Evolutionary conservation across 2,888 invertebrate genomes (phyloP).

Genomic region (Ischnus inquisitorius): DNA sequence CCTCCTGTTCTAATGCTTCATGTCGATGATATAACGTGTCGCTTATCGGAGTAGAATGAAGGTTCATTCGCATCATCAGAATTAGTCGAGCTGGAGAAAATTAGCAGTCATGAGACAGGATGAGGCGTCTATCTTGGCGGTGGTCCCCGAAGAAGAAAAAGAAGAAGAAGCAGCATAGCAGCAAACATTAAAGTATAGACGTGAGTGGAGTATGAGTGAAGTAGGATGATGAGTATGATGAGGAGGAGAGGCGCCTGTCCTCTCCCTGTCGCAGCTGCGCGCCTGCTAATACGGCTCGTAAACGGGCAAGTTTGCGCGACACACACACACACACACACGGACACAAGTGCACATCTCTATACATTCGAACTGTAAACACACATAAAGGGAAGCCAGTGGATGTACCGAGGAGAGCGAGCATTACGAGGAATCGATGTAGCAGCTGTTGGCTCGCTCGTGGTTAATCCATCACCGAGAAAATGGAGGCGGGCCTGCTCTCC

Average conservation of each 20-base stretch:
- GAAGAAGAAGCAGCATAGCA: constrained; percentile 20
- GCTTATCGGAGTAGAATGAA: background rate
- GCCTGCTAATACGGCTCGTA: constrained; percentile 48
- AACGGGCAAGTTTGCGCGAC: constrained; percentile 39
- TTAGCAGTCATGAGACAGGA: constrained; percentile 48
- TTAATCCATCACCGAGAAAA: constrained; percentile 68
- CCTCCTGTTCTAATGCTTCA: too few relatives aligned
- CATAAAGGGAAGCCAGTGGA: constrained; percentile 20
- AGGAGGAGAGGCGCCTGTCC: constrained; percentile 37
- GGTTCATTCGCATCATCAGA: background rate
- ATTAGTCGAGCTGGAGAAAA: constrained; percentile 29
- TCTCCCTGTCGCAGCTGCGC: constrained; percentile 42
- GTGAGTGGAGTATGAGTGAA: constrained; percentile 14
- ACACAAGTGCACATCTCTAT: background rate
- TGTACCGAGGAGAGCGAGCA: constrained; percentile 34
- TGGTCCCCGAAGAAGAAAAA: constrained; percentile 22
- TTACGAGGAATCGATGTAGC: constrained; percentile 69
- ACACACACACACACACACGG: background rate
- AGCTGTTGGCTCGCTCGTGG: constrained; percentile 67
- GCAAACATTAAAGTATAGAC: constrained; percentile 40
- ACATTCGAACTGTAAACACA: constrained; percentile 6
- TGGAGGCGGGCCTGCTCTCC: constrained; percentile 32
- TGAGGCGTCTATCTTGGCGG: constrained; percentile 17
- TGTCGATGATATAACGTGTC: background rate
- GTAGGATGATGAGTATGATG: constrained; percentile 48